Evolutionary conservation across 1,140 invertebrate genomes (phyloP), one percentile per base, ranked within the genome.

Genomic region (Campoletis sonorensis): DNA sequence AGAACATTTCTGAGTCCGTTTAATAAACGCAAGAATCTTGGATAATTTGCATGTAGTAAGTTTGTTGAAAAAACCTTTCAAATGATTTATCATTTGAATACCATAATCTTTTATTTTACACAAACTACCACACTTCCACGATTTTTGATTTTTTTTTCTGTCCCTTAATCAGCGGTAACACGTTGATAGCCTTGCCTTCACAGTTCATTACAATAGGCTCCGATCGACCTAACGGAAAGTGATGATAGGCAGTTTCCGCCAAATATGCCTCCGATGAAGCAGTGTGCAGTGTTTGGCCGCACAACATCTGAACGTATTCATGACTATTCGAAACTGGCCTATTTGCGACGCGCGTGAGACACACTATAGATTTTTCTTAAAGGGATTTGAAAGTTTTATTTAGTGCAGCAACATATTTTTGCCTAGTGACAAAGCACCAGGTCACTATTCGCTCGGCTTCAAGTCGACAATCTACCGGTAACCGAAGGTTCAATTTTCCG

Each of bases 211-310:
- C 16, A 27, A 78, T 78, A 4, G 61, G 37, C 15, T 78, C 37
- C 5, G 40, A n/a, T 27, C 18, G 23, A 13, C 51, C 21, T 16
- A 72, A 68, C 45, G 30, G 13, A 78, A n/a, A n/a, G n/a, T n/a
- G n/a, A n/a, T 73, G 10, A 73, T 81, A 78, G 21, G 54, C 4
- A 70, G 67, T 51, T 70, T 77, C 73, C 30, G 27, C 51, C 18
- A 30, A 81, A 37, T 68, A 78, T 10, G 80, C 33, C 37, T 81
- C 80, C 1, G 80, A 30, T 3, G 68, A 77, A 70, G 80, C 72
- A 78, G 4, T 81, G 67, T 70, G 75, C 45, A n/a, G 18, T 23
- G 2, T 37, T 77, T 78, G 54, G 21, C 80, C 80, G 68, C 80
- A 81, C 21, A 81, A 51, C 7, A 15, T 27, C 23, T 58, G 26